Conservation (phyloP, 2,113 vertebrate genomes). For the Ardeotis arabs region DNA sequence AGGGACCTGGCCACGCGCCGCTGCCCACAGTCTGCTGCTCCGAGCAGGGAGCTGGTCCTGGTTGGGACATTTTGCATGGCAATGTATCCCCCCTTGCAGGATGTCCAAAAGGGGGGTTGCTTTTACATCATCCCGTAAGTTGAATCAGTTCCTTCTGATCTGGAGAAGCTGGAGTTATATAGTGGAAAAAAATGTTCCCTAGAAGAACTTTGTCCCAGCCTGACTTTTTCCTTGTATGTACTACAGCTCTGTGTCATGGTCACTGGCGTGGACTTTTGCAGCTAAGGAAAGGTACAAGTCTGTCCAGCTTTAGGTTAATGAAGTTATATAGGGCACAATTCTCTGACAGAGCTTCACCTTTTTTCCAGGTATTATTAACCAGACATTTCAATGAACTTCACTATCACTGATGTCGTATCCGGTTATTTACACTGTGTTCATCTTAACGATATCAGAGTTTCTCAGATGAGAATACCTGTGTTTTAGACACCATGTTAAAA, state of each 20-base stretch:
- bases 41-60: not conserved
- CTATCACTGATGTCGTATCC: not conserved
- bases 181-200: not conserved
- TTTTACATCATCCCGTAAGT: not conserved
- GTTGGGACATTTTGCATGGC: accelerated
- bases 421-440: not conserved
- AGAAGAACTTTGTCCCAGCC: not conserved
- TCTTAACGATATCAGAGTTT: not conserved
- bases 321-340: not conserved
- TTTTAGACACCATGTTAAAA: not conserved
- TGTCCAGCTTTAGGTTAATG: not conserved
- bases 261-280: not conserved
- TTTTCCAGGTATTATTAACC: not conserved
- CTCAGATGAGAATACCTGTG: not conserved
- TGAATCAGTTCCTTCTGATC: not conserved
- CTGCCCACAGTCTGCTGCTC: not conserved
- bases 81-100: not conserved
- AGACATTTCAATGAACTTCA: not conserved
- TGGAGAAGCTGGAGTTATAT: not conserved
- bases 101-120: not conserved
- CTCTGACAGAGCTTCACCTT: not conserved
- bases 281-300: not conserved
- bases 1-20: accelerated
- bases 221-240: not conserved
- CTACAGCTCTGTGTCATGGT: not conserved